Percentiles rank a stretch among this genome's conserved stretches.
Evolutionary conservation across 1,140 invertebrate species (phyloP).

Genomic region (Psilanteris sp.): DNA sequence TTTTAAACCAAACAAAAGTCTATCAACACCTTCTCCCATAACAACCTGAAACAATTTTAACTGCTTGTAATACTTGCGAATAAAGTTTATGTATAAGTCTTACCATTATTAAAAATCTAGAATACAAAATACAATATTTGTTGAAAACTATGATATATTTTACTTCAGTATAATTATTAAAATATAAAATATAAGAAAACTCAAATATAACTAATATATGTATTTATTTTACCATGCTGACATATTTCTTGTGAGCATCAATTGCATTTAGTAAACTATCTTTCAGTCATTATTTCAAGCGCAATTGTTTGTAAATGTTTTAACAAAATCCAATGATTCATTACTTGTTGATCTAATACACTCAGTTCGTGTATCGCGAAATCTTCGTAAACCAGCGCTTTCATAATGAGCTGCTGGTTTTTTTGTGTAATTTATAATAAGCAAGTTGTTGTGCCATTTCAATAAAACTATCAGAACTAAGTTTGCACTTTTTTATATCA

Average conservation of each 20-base stretch:
- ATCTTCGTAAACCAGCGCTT: conserved; percentile 90
- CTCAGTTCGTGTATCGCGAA: conserved; percentile 90
- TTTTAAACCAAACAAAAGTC: conserved; percentile 92
- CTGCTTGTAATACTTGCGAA: no score
- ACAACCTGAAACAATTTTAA: no score
- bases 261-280: conserved; percentile 86
- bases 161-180: no score
- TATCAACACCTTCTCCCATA: conserved; percentile 89
- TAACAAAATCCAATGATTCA: conserved; percentile 89
- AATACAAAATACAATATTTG: no score
- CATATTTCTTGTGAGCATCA: conserved; percentile 89
- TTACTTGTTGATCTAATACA: conserved; percentile 93
- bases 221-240: conserved; percentile 85
- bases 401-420: conserved; percentile 92
- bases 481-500: conserved; percentile 88
- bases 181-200: no score
- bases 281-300: conserved; percentile 79
- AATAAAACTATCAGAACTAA: conserved; percentile 95
- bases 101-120: no score
- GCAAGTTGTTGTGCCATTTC: conserved; percentile 95
- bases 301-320: conserved; percentile 82
- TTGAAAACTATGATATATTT: no score
- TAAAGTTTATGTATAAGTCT: no score
- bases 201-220: no score
- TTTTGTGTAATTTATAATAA: conserved; percentile 87